Evolutionary conservation across 2,888 invertebrate genomes (phyloP), one percentile per base, ranked within the genome.

Genomic region (Rotaria magnacalcarata): DNA sequence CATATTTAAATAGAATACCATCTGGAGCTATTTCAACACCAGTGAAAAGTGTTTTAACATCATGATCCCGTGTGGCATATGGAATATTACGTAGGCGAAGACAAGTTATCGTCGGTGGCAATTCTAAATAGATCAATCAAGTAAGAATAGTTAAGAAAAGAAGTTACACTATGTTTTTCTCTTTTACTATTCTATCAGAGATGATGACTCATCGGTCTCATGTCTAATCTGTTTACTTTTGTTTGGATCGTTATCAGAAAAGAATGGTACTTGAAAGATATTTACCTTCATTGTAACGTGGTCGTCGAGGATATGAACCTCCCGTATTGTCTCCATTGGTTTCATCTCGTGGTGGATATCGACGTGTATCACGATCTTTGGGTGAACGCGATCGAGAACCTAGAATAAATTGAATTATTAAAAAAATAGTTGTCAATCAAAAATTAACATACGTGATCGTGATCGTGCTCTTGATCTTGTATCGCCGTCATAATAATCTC

Each of bases 1-100:
- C 80, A n/a, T 80, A 80, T 47, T 80, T 80, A 80, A 80, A 80
- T n/a, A 47, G 14, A n/a, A 80, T 80, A 80, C 80, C 80, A 80
- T 80, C 80, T 43, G 19, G 47, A 47, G 24, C 80, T 0, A 80
- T n/a, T 47, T 80, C 80, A 11, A 80, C 47, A 34, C 80, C 47
- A 24, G 43, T 21, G 47, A 80, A 80, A 14, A 80, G 47, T n/a
- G 80, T 11, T 80, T 47, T 80, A 11, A 80, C 80, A 47, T 80
- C 80, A 21, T 80, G 24, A 43, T 80, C 80, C 3, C 80, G 80
- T 80, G 80, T 80, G 24, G 80, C 80, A 80, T 80, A 80, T 43
- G 80, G 80, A 47, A 80, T 80, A 80, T 80, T 80, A 14, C 80
- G 43, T n/a, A 80, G n/a, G n/a, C 80, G 43, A 24, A 80, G 47